Conservation (phyloP, 2,888 invertebrate genomes). For the Limnephilus marmoratus region DNA sequence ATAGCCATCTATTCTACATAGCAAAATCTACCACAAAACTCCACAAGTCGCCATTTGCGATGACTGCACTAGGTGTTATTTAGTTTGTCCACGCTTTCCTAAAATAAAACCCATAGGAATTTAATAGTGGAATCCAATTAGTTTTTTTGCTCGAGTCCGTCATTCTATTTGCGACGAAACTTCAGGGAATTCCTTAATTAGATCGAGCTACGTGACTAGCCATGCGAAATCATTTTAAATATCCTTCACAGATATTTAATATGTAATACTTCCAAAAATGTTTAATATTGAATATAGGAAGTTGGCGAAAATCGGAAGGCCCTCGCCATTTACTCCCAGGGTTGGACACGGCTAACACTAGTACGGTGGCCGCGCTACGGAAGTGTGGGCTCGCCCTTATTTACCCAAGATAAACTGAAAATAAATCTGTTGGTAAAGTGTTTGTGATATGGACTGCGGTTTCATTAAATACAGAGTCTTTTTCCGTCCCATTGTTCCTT, state of each 20-base stretch:
- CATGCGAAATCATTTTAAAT: background rate
- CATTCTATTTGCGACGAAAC: too few relatives aligned
- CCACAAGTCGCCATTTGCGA: too few relatives aligned
- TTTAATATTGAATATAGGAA: background rate
- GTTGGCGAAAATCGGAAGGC: conserved; percentile 6
- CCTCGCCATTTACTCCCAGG: background rate
- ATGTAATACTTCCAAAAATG: background rate
- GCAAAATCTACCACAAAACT: too few relatives aligned
- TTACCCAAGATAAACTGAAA: conserved; percentile 43
- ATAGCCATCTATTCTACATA: too few relatives aligned
- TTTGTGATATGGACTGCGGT: conserved; percentile 46
- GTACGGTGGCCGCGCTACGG: conserved; percentile 25
- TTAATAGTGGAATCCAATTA: too few relatives aligned
- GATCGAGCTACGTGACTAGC: too few relatives aligned
- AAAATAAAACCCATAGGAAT: too few relatives aligned
- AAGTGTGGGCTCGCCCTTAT: conserved; percentile 37
- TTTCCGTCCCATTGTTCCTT: background rate
- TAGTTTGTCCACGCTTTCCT: too few relatives aligned
- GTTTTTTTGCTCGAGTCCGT: too few relatives aligned
- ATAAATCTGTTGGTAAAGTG: conserved; percentile 45
- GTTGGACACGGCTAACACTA: conserved; percentile 12
- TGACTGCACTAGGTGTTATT: too few relatives aligned
- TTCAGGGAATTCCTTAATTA: too few relatives aligned
- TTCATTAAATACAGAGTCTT: conserved; percentile 24
- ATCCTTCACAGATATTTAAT: background rate